Evolutionary conservation across 2,888 invertebrate species (phyloP).

Genomic region (Norana najaformis): DNA sequence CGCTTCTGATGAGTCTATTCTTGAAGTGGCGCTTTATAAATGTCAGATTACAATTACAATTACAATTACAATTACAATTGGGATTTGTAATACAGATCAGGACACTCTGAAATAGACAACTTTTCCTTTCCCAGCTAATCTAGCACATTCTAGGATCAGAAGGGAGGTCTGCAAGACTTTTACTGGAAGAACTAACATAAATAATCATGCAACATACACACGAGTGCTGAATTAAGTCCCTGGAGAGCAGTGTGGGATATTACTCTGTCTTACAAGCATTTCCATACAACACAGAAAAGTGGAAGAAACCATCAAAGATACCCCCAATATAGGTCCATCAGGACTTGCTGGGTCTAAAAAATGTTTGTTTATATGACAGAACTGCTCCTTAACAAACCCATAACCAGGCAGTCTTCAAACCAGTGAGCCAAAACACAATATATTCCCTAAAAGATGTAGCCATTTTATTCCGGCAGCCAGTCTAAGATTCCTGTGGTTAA

Average conservation of each 20-base stretch:
- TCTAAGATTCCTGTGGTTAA: not conserved
- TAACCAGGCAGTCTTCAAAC: not conserved
- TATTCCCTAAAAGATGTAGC: not conserved
- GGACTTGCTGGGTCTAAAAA: not conserved
- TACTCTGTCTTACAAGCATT: not conserved
- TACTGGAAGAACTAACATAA: not conserved
- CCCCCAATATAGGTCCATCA: not conserved
- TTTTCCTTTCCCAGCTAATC: not conserved
- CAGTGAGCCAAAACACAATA: not conserved
- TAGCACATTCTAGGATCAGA: not conserved
- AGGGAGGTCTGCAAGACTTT: not conserved
- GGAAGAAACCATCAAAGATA: not conserved
- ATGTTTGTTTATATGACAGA: not conserved
- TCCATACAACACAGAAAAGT: slow-evolving; percentile 1
- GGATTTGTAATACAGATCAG: not conserved
- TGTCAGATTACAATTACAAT: too few species aligned
- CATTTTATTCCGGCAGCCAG: not conserved
- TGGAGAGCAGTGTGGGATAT: not conserved
- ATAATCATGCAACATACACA: not conserved
- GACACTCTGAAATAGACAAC: not conserved
- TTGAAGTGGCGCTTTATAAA: too few species aligned
- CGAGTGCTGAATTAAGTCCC: not conserved
- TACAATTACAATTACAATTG: too few species aligned
- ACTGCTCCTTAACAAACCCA: not conserved
- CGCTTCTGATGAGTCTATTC: too few species aligned